Evolutionary conservation across 2,888 invertebrate genomes (phyloP), one percentile per base, ranked within the genome.

Genomic region (Ctenicera cuprea): DNA sequence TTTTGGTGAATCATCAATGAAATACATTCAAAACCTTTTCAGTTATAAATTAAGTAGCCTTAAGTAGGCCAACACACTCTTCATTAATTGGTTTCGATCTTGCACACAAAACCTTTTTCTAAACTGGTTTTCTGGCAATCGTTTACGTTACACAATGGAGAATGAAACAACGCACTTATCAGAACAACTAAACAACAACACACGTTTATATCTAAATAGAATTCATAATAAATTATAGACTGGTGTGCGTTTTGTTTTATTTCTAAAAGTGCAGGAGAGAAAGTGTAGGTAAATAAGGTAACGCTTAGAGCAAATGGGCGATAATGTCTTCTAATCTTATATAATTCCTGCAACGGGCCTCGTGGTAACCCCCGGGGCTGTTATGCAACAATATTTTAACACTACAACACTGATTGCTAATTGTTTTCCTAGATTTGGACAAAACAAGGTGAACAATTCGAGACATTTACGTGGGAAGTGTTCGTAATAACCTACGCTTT

Each of bases 261-360:
- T 66, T 54, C 33, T 52, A 66, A 57, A 71, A 71, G 26, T 66
- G 43, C 50, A 48, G 2, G 38, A 62, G 72, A 72, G 72, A 72
- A 72, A 72, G 72, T 72, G 54, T 65, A 43, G 57, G 62, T 67
- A 72, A 72, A 66, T 66, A 71, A 59, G 72, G 72, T 54, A 72
- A 54, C 54, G 67, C 72, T 67, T 67, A 54, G 41, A 67, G 72
- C 72, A 67, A 67, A 72, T 67, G 52, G 54, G 67, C 72, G 63
- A 72, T 71, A 66, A 72, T 72, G 62, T 67, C 54, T 57, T 57
- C 16, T 43, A 52, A 33, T 48, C 50, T 72, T 72, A 72, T 72
- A 72, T 72, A 72, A 72, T 71, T 43, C 33, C 16, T 54, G 30
- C 54, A 54, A 54, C 33, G 54, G 54, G 14, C 54, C 54, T 54